Evolutionary conservation across 2,888 invertebrate genomes (phyloP).

Genomic region (Hymenopus coronatus): DNA sequence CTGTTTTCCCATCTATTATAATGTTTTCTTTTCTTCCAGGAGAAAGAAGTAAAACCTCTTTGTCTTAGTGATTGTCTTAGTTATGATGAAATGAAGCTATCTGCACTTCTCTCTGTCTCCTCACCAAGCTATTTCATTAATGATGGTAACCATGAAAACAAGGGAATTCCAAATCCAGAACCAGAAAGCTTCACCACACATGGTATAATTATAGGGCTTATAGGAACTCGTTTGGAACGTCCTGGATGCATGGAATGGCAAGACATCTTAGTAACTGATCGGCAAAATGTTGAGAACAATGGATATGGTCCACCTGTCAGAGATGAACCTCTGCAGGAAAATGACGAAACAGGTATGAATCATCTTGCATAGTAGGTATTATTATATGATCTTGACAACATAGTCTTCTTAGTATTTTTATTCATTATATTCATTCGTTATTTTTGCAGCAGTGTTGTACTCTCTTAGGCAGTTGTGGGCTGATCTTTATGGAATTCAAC

Average conservation of each 20-base stretch:
- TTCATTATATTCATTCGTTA: background rate
- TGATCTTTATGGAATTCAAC: constrained; percentile 43
- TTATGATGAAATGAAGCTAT: constrained; percentile 63
- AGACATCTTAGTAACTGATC: constrained; percentile 50
- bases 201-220: no score
- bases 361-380: no score
- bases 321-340: background rate
- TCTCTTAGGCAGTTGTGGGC: constrained; percentile 42
- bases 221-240: no score
- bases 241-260: no score
- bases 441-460: background rate
- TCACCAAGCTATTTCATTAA: constrained; percentile 58
- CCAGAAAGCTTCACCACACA: no score
- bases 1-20: no score
- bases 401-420: no score
- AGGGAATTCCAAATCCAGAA: no score
- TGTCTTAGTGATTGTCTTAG: constrained; percentile 50
- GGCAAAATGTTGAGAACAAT: constrained; percentile 36
- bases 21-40: background rate
- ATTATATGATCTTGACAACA: no score
- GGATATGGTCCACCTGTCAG: background rate
- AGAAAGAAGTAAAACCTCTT: background rate
- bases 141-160: no score
- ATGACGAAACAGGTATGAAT: background rate
- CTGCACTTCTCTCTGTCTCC: constrained; percentile 59